Percentiles rank a stretch among this genome's conserved stretches.
Conservation (phyloP, 2,888 invertebrate genomes). For the Auanema sp. region DNA sequence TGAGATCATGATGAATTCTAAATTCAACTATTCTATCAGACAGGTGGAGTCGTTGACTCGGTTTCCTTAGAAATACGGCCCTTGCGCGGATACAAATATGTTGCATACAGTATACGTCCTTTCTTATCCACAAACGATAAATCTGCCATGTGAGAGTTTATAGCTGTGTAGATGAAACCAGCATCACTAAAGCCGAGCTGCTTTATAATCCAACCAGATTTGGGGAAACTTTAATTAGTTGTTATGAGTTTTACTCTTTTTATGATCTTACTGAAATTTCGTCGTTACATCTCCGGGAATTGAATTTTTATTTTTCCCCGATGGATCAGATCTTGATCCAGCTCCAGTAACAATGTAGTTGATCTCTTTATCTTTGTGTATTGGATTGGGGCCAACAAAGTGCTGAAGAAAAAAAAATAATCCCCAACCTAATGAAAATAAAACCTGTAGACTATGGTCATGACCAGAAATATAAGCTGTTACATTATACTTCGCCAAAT, state of each 20-base stretch:
- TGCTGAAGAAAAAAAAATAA: conserved; percentile 25
- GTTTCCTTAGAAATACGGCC: too few species aligned
- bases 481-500: conserved; percentile 66
- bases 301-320: conserved; percentile 57
- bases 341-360: conserved; percentile 67
- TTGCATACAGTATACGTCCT: too few species aligned
- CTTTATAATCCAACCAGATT: conserved; percentile 26
- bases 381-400: conserved; percentile 30
- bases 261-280: conserved; percentile 29
- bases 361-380: conserved; percentile 48
- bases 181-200: conserved; percentile 62
- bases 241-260: background rate
- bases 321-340: conserved; percentile 65
- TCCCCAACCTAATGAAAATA: background rate
- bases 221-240: conserved; percentile 12
- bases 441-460: conserved; percentile 68
- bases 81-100: too few species aligned
- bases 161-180: conserved; percentile 62
- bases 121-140: too few species aligned
- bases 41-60: too few species aligned
- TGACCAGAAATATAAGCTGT: conserved; percentile 68
- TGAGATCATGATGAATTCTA: too few species aligned
- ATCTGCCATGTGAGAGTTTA: background rate
- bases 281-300: conserved; percentile 19
- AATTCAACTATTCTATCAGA: too few species aligned